Percentiles rank a stretch among this genome's conserved stretches.
Conservation (phyloP, 2,888 invertebrate genomes). For the Imbricaverruca yamaguchii region DNA sequence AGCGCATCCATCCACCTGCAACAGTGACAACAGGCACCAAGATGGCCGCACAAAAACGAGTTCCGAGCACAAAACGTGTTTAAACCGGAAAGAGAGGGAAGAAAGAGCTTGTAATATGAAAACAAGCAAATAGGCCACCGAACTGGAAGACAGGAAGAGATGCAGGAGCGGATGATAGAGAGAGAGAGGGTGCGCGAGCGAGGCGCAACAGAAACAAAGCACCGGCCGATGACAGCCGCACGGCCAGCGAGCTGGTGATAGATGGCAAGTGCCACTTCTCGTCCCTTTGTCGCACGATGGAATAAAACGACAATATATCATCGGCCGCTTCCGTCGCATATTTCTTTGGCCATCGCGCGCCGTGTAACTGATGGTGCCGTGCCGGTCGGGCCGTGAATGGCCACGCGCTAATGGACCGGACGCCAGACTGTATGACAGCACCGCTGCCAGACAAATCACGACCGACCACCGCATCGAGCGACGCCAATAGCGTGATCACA, state of each 20-base stretch:
- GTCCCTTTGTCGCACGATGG: background rate
- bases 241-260: background rate
- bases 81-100: background rate
- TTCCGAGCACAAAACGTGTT: background rate
- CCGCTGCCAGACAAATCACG: too few species aligned
- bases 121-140: background rate
- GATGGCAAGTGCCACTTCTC: constrained; percentile 12
- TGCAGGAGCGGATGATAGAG: background rate
- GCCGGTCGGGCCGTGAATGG: background rate
- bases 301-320: constrained; percentile 5
- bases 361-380: background rate
- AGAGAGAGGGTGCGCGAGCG: background rate
- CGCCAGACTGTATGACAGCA: background rate
- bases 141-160: background rate
- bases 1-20: too few species aligned
- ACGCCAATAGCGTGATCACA: background rate
- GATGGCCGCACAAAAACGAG: too few species aligned
- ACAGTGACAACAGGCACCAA: too few species aligned
- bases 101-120: background rate
- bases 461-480: background rate
- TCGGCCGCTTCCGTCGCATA: constrained; percentile 5
- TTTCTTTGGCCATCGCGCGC: constrained; percentile 1
- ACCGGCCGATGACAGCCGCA: background rate
- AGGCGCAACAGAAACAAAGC: background rate
- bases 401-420: background rate